Conservation (phyloP, 2,797 vertebrate genomes). For the Periophthalmus magnuspinnatus region DNA sequence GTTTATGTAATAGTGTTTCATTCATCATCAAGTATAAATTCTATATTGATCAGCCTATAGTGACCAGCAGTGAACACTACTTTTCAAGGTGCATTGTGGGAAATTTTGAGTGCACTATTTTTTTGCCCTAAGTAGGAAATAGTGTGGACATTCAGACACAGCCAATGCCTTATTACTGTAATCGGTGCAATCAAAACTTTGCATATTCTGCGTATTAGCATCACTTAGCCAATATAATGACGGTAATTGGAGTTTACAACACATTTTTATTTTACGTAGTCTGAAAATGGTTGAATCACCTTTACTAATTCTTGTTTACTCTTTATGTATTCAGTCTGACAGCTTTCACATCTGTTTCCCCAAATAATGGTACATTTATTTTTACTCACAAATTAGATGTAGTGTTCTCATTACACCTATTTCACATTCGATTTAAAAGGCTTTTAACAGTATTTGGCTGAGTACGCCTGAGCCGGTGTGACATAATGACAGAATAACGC, state of each 20-base stretch:
- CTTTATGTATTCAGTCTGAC: not conserved
- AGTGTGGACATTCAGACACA: too few relatives aligned
- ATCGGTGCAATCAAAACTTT: not conserved
- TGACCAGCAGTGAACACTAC: too few relatives aligned
- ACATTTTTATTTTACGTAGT: not conserved
- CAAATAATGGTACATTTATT: not conserved
- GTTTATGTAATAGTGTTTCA: too few relatives aligned
- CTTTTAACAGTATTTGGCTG: not conserved
- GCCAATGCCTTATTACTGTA: too few relatives aligned
- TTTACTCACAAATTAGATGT: not conserved
- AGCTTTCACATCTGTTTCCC: not conserved
- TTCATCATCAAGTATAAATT: too few relatives aligned
- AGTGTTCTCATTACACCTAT: not conserved
- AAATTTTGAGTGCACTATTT: too few relatives aligned
- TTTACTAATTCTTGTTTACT: not conserved
- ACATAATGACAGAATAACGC: slow-evolving; percentile 2
- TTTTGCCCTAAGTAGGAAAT: too few relatives aligned
- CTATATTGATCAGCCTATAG: too few relatives aligned
- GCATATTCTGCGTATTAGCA: not conserved
- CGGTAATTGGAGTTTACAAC: not conserved
- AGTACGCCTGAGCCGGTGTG: not conserved
- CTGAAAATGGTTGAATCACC: not conserved
- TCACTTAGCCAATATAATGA: not conserved
- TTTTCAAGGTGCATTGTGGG: too few relatives aligned
- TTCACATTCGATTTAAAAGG: not conserved